Evolutionary conservation across 2,888 invertebrate genomes (phyloP), one percentile per base, ranked within the genome.

Genomic region (Stegana nigrithorax): DNA sequence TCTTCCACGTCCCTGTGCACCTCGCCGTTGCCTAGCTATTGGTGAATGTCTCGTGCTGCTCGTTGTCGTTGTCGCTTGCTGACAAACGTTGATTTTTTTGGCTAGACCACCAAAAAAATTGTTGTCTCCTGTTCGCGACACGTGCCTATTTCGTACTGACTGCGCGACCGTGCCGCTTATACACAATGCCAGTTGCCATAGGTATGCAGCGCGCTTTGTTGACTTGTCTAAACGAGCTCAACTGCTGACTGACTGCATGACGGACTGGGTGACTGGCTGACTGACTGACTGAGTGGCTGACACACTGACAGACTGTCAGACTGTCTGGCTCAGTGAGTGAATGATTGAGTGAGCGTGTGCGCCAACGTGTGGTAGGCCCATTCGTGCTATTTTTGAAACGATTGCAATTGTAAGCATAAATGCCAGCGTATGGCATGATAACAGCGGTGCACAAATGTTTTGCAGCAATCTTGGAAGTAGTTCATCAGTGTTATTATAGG

Each of bases 11-110:
- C 8, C 42, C n/a, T 42, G 8, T 42, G 14, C 42, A 4, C 8
- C 12, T 4, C 42, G 26, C 44, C 17, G 7, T 5, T 26, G 10
- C 17, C 14, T 50, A 8, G 1, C 42, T 44, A 19, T 5, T 19
- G 10, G 1, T 44, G 10, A 19, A 19, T 19, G 3, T 19, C 19
- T 44, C 8, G 17, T 44, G 14, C 8, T 5, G 8, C 17, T 44
- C 8, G 14, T 17, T 14, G 45, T 21, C 21, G 19, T 45, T 1
- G 25, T 47, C 25, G 47, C 12, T 23, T 1, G 47, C 73, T 51
- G 69, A 78, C 81, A 82, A 75, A 73, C 80, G 77, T 78, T 75
- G 70, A 63, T 78, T 70, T 70, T 82, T 81, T 82, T 79, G 81
- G 73, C 69, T 63, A 59, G 12, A 51, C 36, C 39, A 72, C 82